Percentiles rank a stretch among this genome's conserved stretches.
phyloP scores from a whole-genome alignment of 2,888 invertebrate genomes.

The Sphaerophoria taeniata region DNA sequence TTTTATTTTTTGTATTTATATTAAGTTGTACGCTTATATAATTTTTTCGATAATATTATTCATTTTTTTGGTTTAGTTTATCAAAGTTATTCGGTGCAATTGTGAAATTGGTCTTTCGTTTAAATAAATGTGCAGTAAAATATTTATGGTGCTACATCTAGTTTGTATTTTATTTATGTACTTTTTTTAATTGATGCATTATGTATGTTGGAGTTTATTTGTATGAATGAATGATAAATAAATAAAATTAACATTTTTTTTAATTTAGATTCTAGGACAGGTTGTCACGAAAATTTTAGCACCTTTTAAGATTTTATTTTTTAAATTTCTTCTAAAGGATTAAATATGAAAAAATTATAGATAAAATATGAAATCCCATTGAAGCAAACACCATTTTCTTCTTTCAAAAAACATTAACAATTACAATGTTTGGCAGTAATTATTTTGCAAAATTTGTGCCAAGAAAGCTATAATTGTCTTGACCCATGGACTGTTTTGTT shows the following conservation, averaged over 20 bases:
- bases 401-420: slow-evolving; percentile 8
- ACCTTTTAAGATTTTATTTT: slow-evolving; percentile 48
- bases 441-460: slow-evolving; percentile 2
- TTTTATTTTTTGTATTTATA: slow-evolving; percentile 14
- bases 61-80: slow-evolving; percentile 12
- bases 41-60: slow-evolving; percentile 5
- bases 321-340: slow-evolving; percentile 31
- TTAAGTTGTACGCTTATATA: slow-evolving; percentile 25
- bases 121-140: slow-evolving; percentile 67
- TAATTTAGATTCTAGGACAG: slow-evolving; percentile 38
- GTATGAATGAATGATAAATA: slow-evolving; percentile 50
- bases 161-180: slow-evolving; percentile 26
- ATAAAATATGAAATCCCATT: slow-evolving; percentile 16
- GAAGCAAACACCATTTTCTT: slow-evolving; percentile 26
- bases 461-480: not conserved
- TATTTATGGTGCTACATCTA: slow-evolving; percentile 54
- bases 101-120: slow-evolving; percentile 73
- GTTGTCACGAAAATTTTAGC: slow-evolving; percentile 60
- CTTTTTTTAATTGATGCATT: slow-evolving; percentile 29
- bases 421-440: slow-evolving; percentile 32
- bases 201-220: not conserved
- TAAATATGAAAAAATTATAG: slow-evolving; percentile 11
- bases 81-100: slow-evolving; percentile 59
- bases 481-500: slow-evolving; percentile 27
- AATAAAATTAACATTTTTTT: slow-evolving; percentile 10